phyloP scores from a whole-genome alignment of 2,888 invertebrate genomes.

The Brachycybe producta region DNA sequence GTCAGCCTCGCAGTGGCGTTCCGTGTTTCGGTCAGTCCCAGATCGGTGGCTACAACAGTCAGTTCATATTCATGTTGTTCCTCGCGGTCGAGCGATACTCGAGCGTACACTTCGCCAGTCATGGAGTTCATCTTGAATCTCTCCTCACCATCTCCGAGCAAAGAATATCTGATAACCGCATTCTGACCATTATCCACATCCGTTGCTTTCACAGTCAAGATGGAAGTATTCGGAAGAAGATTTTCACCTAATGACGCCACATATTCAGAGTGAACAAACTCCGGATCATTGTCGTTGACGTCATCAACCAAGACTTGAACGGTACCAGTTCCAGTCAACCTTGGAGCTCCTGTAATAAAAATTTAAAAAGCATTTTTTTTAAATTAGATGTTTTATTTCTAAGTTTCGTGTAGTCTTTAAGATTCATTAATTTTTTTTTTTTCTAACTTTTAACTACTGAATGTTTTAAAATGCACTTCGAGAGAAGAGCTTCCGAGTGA shows the following conservation, averaged over 20 bases:
- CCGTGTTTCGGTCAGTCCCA: constrained; percentile 68
- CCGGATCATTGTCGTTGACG: constrained; percentile 84
- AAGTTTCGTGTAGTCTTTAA: too few species aligned
- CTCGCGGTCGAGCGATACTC: constrained; percentile 62
- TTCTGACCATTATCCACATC: constrained; percentile 75
- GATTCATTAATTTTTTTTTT: too few species aligned
- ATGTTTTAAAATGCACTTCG: neutral
- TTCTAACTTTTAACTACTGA: too few species aligned
- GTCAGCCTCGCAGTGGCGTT: constrained; percentile 72
- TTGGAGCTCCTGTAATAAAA: constrained; percentile 62
- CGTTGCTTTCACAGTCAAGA: constrained; percentile 61
- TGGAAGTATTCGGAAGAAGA: constrained; percentile 58
- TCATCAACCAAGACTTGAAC: constrained; percentile 82
- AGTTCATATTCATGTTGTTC: constrained; percentile 61
- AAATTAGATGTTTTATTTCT: too few species aligned
- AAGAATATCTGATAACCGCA: constrained; percentile 67
- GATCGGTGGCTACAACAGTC: constrained; percentile 76
- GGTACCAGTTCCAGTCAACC: constrained; percentile 81
- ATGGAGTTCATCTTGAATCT: constrained; percentile 64
- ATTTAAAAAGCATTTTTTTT: too few species aligned
- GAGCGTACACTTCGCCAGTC: constrained; percentile 65
- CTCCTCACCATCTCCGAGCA: constrained; percentile 54
- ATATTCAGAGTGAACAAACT: constrained; percentile 65
- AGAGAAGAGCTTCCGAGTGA: neutral
- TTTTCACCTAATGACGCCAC: constrained; percentile 69